A percentile compares a stretch with the other conserved stretches of the same genome.
These are phyloP conservation scores for Phaetusa simplex DNA, from an alignment of 2,113 vertebrate genomes.

Conservation along the genomic window DNA sequence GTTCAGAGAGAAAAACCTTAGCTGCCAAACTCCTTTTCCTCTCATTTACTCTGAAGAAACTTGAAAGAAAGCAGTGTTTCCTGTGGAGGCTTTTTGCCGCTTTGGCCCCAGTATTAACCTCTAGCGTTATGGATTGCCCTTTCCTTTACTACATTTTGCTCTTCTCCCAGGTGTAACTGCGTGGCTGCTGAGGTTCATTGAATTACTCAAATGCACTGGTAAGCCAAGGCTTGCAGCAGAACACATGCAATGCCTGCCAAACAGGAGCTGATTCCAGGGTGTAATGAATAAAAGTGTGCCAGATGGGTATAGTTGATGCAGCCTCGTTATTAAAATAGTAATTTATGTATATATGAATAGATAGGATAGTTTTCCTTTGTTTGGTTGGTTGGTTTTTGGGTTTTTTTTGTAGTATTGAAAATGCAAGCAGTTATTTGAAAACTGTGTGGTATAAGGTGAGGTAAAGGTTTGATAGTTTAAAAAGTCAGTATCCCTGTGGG, in stretches of 20 bases:
- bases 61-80: background rate
- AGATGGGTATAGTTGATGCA: background rate
- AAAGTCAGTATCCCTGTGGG: background rate
- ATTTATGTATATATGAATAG: background rate
- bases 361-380: background rate
- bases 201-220: background rate
- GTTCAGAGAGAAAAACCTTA: background rate
- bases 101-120: background rate
- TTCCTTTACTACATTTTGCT: background rate
- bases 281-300: background rate
- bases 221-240: background rate
- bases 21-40: background rate
- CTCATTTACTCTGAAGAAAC: background rate
- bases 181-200: background rate
- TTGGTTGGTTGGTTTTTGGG: background rate
- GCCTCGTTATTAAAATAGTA: background rate
- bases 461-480: background rate
- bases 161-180: background rate
- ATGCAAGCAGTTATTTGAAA: background rate
- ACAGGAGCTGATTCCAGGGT: background rate
- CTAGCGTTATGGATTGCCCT: background rate
- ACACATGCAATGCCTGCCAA: background rate
- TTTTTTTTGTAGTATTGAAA: background rate
- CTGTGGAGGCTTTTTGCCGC: background rate
- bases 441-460: rapidly evolving